Conservation (phyloP, 2,888 invertebrate genomes). For the Syrista parreyssii region DNA sequence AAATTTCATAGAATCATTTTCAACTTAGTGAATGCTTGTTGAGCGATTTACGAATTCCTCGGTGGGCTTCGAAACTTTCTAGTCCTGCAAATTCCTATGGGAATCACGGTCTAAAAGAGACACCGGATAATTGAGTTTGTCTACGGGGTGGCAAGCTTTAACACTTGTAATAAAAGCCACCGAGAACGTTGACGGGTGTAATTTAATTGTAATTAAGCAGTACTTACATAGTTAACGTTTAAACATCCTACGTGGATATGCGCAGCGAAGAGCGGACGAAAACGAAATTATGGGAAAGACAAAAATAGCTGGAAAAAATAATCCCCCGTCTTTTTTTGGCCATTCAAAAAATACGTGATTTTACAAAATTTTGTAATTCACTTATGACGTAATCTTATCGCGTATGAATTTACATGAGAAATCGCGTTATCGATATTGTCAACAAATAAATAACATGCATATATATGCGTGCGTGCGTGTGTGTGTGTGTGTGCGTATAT, state of each 20-base stretch:
- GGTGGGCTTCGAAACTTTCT: background rate
- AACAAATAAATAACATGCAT: background rate
- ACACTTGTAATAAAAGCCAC: background rate
- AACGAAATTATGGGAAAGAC: background rate
- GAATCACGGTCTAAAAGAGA: background rate
- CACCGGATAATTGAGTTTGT: background rate
- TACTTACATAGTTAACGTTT: background rate
- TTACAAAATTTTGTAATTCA: background rate
- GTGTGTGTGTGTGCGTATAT: no score
- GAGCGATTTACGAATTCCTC: background rate
- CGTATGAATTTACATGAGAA: no score
- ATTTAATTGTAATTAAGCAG: constrained; percentile 7
- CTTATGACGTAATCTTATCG: background rate
- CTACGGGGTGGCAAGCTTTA: background rate
- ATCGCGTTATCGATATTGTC: background rate
- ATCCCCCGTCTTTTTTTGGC: background rate
- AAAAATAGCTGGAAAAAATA: background rate
- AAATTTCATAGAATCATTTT: background rate
- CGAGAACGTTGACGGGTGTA: background rate
- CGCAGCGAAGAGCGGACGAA: background rate
- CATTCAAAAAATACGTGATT: background rate
- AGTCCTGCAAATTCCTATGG: background rate
- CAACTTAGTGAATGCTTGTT: background rate
- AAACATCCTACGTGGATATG: background rate
- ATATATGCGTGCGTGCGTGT: no score